Evolutionary conservation across 1,140 invertebrate genomes (phyloP).

Genomic region (Vanessa tameamea): DNA sequence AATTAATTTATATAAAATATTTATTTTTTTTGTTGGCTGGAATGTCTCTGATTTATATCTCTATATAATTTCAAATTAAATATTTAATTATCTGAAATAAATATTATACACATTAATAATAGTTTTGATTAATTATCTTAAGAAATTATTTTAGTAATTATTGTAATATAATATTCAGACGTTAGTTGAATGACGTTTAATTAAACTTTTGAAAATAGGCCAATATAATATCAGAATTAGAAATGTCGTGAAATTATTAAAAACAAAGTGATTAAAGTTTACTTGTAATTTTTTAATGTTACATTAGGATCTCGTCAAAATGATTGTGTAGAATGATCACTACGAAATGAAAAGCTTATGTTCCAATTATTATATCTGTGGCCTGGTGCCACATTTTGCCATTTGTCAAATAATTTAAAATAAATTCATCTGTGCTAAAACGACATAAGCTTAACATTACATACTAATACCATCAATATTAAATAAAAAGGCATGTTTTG

Average conservation of each 20-base stretch:
- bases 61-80: slow-evolving; percentile 1
- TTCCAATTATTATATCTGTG: slow-evolving; percentile 2
- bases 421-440: too few relatives aligned
- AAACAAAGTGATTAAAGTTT: too few relatives aligned
- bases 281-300: too few relatives aligned
- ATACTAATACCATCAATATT: too few relatives aligned
- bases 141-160: not conserved
- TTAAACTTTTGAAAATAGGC: not conserved
- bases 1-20: not conserved
- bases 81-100: too few relatives aligned
- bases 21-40: slow-evolving; percentile 19
- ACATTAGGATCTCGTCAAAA: too few relatives aligned
- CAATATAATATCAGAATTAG: not conserved
- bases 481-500: too few relatives aligned
- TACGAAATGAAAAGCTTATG: not conserved
- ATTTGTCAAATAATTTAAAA: too few relatives aligned
- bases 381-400: too few relatives aligned
- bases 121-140: not conserved
- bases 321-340: not conserved
- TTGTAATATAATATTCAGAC: not conserved
- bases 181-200: not conserved
- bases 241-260: not conserved
- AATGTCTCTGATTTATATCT: slow-evolving; percentile 5
- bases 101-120: not conserved
- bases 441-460: too few relatives aligned